A percentile compares a stretch with the other conserved stretches of the same genome.
Evolutionary conservation across 2,113 vertebrate genomes (phyloP).

Genomic region (Hemibates koningsi): DNA sequence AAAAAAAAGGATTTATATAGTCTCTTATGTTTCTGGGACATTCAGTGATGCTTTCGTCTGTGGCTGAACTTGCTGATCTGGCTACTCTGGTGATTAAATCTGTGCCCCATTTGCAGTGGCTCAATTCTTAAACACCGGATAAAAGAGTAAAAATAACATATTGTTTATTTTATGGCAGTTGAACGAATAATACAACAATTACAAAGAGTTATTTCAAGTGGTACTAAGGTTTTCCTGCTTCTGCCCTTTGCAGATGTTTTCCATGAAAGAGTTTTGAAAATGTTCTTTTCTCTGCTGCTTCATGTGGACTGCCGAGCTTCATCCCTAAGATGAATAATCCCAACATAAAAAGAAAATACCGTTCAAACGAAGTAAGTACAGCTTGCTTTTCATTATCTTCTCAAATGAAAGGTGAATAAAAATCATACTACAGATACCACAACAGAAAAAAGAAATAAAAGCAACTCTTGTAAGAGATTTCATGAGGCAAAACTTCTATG

Average conservation of each 20-base stretch:
- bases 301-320: background rate
- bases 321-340: background rate
- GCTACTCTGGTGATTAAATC: background rate
- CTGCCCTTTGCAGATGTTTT: background rate
- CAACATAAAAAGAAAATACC: background rate
- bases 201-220: background rate
- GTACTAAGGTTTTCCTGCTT: background rate
- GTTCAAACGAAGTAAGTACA: background rate
- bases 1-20: rapidly evolving
- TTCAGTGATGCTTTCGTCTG: background rate
- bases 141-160: background rate
- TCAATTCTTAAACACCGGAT: background rate
- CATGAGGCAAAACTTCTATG: background rate
- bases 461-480: background rate
- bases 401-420: background rate
- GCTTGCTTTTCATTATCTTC: background rate
- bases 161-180: rapidly evolving
- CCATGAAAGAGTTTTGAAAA: background rate
- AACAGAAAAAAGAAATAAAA: rapidly evolving
- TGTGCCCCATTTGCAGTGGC: background rate
- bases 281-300: background rate
- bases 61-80: background rate
- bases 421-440: background rate
- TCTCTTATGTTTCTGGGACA: background rate
- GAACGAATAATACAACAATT: background rate